Percentiles rank a stretch among this genome's conserved stretches.
These are phyloP conservation scores for Halcyon malimbica DNA, from an alignment of 2,113 vertebrate genomes.

Conservation along the genomic window DNA sequence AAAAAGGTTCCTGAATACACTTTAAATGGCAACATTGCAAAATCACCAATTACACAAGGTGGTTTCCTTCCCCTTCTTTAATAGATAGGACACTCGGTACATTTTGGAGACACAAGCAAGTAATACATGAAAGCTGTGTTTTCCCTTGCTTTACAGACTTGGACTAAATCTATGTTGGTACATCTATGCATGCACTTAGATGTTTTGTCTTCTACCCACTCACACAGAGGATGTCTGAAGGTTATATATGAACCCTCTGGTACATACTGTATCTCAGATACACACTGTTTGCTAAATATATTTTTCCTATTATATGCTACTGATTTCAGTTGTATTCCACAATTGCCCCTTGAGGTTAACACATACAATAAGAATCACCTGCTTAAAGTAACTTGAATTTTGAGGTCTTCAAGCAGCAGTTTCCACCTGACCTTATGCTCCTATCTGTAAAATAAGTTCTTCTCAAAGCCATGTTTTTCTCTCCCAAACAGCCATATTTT, in stretches of 20 bases:
- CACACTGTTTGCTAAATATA: not conserved
- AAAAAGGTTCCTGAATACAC: not conserved
- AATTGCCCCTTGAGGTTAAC: constrained; percentile 39
- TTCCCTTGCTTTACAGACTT: not conserved
- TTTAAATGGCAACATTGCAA: not conserved
- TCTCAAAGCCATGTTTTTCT: not conserved
- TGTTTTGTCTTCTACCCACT: not conserved
- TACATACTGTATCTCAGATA: not conserved
- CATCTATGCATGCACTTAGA: accelerated
- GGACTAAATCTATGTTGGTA: not conserved
- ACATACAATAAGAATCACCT: constrained; percentile 1
- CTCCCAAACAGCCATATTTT: not conserved
- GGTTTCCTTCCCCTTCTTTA: not conserved
- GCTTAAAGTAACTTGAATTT: constrained; percentile 26
- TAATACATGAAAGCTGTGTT: not conserved
- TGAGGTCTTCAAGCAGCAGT: not conserved
- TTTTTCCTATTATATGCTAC: not conserved
- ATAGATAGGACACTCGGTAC: not conserved
- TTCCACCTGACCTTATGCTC: constrained; percentile 7
- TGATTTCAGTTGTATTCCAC: not conserved
- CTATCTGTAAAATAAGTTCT: not conserved
- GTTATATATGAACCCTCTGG: not conserved
- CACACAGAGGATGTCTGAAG: not conserved
- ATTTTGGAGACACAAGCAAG: not conserved
- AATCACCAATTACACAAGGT: not conserved